These are phyloP conservation scores for Erebia epiphron DNA, from an alignment of 2,888 invertebrate species.

Conservation along the genomic window DNA sequence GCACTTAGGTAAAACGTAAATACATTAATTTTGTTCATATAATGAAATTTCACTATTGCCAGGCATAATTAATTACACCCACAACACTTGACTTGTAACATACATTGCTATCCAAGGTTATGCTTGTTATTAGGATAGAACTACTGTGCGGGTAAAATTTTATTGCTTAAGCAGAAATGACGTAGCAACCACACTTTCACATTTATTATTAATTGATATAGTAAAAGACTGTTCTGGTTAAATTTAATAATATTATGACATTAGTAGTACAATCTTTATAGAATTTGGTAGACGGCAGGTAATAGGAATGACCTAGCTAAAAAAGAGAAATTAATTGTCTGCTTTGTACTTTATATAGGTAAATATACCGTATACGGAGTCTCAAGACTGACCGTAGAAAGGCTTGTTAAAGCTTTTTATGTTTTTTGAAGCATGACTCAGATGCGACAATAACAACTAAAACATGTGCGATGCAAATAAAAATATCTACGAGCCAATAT, in stretches of 20 bases:
- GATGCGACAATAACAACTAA: neutral
- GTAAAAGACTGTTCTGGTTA: neutral
- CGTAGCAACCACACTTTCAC: neutral
- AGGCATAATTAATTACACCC: constrained; percentile 11
- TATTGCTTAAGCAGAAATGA: neutral
- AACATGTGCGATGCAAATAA: constrained; percentile 16
- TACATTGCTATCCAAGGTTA: constrained; percentile 16
- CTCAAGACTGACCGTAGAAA: neutral
- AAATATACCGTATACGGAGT: too few relatives aligned
- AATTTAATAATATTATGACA: neutral
- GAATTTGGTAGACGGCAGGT: too few relatives aligned
- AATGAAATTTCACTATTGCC: neutral
- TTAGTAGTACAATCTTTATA: too few relatives aligned
- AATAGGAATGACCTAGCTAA: too few relatives aligned
- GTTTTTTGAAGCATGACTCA: neutral
- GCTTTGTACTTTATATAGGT: too few relatives aligned
- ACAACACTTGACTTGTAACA: constrained; percentile 18
- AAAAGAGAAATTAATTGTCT: too few relatives aligned
- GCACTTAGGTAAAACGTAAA: too few relatives aligned
- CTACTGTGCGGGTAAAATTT: neutral
- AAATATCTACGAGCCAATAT: neutral
- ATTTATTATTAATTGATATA: neutral
- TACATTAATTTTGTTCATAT: neutral
- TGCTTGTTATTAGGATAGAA: constrained; percentile 1
- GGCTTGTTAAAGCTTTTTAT: neutral